Base-by-base conservation (phyloP, 1,140 invertebrate species). In the Solen grandis region DNA sequence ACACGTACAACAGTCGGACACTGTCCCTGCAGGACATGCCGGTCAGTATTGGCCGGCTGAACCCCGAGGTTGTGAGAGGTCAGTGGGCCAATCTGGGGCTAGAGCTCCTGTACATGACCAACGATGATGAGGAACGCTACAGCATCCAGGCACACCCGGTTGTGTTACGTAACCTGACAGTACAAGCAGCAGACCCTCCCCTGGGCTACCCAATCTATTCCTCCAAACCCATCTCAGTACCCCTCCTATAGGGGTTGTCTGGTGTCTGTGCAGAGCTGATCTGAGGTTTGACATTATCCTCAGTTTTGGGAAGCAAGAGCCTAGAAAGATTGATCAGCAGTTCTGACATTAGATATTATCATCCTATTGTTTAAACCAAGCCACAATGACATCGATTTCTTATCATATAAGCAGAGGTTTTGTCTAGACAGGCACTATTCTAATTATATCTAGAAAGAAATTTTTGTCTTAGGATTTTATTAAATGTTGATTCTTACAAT, bases 101-200 rank as follows among this genome's bases (percentile, higher is more conserved):
- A 54, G 94, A 94, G 86, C 86, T 94, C 16, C 87, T 94, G 1
- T 94, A 94, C 84, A 87, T 94, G 62, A 94, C 94, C 36, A 94
- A 94, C 83, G 94, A 94, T 89, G 94, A 94, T 83, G 94, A 94
- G 81, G 94, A 94, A 83, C 86, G 94, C 63, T 94, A 94, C 88
- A 93, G 92, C 72, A 94, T 94, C 78, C 92, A 94, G 87, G 93
- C 93, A 57, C 93, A 94, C 81, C 91, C 92, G 5, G 88, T 89
- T 50, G 86, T 94, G 13, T 84, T 94, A 25, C 86, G 93, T 36
- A 94, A 94, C 85, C 87, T 94, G 4, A 93, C 92, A 14, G 92
- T 94, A 5, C 93, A 94, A 84, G 92, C 93, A 57, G 93, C 93
- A 29, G 92, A 94, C 86, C 92, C 93, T 65, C 93, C 93, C 4